phyloP scores from a whole-genome alignment of 37 sponge, comb jelly and placozoan species.

The Eunapius fragilis region DNA sequence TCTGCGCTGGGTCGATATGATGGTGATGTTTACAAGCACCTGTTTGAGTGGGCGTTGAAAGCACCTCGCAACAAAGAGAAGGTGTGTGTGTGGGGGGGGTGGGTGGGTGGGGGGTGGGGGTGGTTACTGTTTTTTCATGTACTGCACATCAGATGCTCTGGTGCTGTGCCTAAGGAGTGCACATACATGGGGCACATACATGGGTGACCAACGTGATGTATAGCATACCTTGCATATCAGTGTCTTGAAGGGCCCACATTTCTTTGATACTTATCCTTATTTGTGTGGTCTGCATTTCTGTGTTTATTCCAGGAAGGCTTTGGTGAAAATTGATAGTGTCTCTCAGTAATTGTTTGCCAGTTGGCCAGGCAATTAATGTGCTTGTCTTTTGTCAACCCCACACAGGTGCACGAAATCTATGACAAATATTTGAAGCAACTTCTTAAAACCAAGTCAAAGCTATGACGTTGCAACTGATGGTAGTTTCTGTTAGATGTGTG shows the following conservation, averaged over 20 bases:
- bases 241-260: too few species aligned
- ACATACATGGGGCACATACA: too few species aligned
- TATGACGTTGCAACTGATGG: background rate
- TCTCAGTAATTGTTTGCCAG: background rate
- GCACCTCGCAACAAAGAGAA: slow-evolving; percentile 82
- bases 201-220: too few species aligned
- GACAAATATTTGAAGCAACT: slow-evolving; percentile 21
- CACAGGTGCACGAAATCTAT: slow-evolving; percentile 61
- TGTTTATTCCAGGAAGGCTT: too few species aligned
- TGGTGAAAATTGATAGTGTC: too few species aligned
- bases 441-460: background rate
- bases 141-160: too few species aligned
- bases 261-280: too few species aligned
- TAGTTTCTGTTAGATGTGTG: background rate
- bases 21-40: slow-evolving; percentile 89
- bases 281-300: too few species aligned
- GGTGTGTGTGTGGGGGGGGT: slow-evolving; percentile 42
- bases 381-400: background rate
- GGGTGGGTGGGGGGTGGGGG: too few species aligned
- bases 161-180: too few species aligned
- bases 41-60: slow-evolving; percentile 83
- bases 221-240: too few species aligned
- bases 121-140: slow-evolving; percentile 2
- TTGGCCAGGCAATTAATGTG: background rate
- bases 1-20: slow-evolving; percentile 92